Base-by-base conservation (phyloP, 1,140 invertebrate genomes). In the Drosophila insularis region DNA sequence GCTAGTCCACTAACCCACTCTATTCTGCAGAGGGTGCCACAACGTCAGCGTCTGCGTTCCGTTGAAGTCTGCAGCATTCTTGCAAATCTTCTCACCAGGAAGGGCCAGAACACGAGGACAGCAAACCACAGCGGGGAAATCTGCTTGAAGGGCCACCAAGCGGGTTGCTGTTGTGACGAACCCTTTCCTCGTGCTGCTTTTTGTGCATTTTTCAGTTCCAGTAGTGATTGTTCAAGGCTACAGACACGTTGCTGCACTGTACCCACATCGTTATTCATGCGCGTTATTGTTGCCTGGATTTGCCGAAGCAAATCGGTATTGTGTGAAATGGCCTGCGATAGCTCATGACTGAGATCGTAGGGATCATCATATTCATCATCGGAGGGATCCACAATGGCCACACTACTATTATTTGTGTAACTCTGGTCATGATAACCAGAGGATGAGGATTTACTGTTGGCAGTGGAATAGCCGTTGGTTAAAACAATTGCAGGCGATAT, bases 311-410 rank as follows among this genome's bases (percentile, higher is more conserved):
- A 11, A 5, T 82, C 78, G 5, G 77, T 74, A 13, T 91, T 82
- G 17, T 78, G 85, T 10, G 72, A 65, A n/a, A 91, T 78, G 1
- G 87, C 77, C 50, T 87, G 77, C 14, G 80, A 79, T 2, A 91
- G 54, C 14, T 90, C 90, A 27, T 79, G 78, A 56, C 80, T 92
- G 84, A 95, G 94, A 85, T 96, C 95, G 59, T 95, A 94, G 17
- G 95, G 95, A 92, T 96, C 96, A 68, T 95, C 95, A 91, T 95
- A 96, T 92, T 96, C 95, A 79, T 96, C 96, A 71, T 96, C 95
- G n/a, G 94, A 95, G 79, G 95, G 95, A 70, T 93, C 74, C 87
- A 92, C 73, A 91, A 93, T 93, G 17, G 93, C 92, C 77, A 92
- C 93, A 58, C 92, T 93, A 68, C 80, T 87, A 55, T 80, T 89